These are phyloP conservation scores for Platorchestia sp. DNA, from an alignment of 1,140 invertebrate genomes.

Conservation along the genomic window DNA sequence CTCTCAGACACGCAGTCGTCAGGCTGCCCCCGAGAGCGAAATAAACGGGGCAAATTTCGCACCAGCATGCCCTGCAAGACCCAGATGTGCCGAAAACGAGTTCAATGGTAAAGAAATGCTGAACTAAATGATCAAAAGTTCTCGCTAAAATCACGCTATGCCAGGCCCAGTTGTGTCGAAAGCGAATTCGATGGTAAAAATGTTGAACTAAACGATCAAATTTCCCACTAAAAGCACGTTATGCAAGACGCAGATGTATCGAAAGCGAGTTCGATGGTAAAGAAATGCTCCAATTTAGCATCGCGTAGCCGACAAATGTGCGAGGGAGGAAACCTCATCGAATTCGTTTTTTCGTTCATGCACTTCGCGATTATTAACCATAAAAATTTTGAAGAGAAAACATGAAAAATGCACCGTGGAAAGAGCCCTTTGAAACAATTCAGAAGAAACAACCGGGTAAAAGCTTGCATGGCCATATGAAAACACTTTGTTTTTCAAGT, in stretches of 20 bases:
- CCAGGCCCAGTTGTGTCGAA: too few species aligned
- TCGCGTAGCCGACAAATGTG: not conserved
- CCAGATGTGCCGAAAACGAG: not conserved
- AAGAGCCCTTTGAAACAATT: not conserved
- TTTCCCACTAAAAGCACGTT: not conserved
- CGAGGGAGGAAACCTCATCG: not conserved
- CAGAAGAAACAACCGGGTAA: not conserved
- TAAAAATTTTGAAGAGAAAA: not conserved
- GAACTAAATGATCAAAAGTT: too few species aligned
- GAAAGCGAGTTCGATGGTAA: not conserved
- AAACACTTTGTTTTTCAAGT: too few species aligned
- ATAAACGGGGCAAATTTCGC: not conserved
- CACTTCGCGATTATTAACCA: not conserved
- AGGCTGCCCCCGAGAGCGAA: not conserved
- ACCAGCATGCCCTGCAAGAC: not conserved
- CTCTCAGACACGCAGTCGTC: not conserved
- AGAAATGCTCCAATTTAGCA: not conserved
- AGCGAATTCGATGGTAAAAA: too few species aligned
- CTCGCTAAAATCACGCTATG: too few species aligned
- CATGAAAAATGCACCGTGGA: not conserved
- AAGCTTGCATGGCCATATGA: too few species aligned
- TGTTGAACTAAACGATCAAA: not conserved
- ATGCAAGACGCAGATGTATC: not conserved
- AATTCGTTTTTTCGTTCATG: not conserved
- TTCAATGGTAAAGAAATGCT: too few species aligned